phyloP scores from a whole-genome alignment of 1,140 invertebrate genomes.

The Macrostomum lignano region DNA sequence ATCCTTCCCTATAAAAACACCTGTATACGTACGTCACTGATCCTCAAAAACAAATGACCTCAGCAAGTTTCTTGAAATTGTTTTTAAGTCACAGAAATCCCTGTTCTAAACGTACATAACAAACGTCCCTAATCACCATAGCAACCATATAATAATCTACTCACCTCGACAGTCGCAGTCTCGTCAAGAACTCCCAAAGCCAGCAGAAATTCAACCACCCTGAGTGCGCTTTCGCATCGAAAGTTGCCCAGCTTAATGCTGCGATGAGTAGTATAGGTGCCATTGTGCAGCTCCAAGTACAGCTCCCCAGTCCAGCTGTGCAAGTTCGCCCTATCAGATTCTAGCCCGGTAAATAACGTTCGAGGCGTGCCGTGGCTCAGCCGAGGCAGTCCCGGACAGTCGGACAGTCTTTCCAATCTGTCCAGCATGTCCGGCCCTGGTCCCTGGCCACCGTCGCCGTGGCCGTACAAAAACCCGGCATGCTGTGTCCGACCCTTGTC shows the following conservation, averaged over 20 bases:
- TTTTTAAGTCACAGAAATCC: too few species aligned
- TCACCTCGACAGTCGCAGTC: too few species aligned
- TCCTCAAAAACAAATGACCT: too few species aligned
- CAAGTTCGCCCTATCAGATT: conserved; percentile 21
- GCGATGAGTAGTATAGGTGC: conserved; percentile 33
- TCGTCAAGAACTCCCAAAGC: conserved; percentile 13
- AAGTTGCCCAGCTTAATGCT: conserved; percentile 30
- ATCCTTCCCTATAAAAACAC: too few species aligned
- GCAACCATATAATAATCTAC: too few species aligned
- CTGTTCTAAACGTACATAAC: too few species aligned
- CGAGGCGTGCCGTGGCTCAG: conserved; percentile 26
- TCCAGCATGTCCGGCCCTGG: conserved; percentile 31
- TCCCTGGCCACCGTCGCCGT: conserved; percentile 34
- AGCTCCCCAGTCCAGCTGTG: conserved; percentile 32
- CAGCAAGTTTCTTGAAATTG: too few species aligned
- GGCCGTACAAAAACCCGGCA: conserved; percentile 30
- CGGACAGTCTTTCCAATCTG: too few species aligned
- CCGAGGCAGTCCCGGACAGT: too few species aligned
- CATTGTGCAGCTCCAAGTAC: conserved; percentile 33
- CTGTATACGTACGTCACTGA: too few species aligned
- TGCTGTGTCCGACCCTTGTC: conserved; percentile 32
- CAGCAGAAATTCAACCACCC: conserved; percentile 26
- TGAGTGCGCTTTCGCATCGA: conserved; percentile 27
- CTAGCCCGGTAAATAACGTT: conserved; percentile 28
- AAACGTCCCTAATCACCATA: too few species aligned